Evolutionary conservation across 2,888 invertebrate species (phyloP), one percentile per base, ranked within the genome.

Genomic region (Abrostola tripartita): DNA sequence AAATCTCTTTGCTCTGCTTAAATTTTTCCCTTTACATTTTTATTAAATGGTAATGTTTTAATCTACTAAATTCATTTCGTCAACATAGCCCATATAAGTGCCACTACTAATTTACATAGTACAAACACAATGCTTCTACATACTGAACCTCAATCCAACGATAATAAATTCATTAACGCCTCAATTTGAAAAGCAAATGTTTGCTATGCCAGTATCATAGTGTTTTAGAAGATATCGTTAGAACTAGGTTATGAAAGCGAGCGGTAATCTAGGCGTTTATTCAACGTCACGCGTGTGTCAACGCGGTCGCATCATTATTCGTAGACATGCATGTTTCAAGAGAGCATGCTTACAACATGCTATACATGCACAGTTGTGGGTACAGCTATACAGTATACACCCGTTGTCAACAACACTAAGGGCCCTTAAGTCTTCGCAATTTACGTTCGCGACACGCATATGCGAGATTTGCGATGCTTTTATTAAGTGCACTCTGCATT

Each of bases 241-340:
- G 63, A 71, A 69, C 72, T 71, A 71, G 72, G 71, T 74, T 73
- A 70, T 70, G 74, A 58, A 69, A 68, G 59, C 65, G 57, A 58
- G 59, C 61, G 62, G 70, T 85, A 85, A 85, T 85, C 76, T 73
- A 74, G 73, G 78, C 84, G 85, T 84, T 90, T 92, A 92, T 93
- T 91, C 93, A 80, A 68, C 77, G 86, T 84, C 93, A 93, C 90
- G 92, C 83, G 82, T 86, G 79, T 76, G 82, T 80, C 82, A 78
- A 68, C 68, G 69, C 68, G 78, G 76, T 60, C 79, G 77, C 88
- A 84, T 88, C 86, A 92, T 92, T 93, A 93, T 93, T 92, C 92
- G 82, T 74, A 84, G 90, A 86, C 93, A 93, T 92, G 92, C 85
- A 86, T 86, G 85, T 81, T 85, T 81, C 79, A 78, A 81, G 85